Conservation (phyloP, 1,140 invertebrate genomes). For the Temnothorax nylanderi region DNA sequence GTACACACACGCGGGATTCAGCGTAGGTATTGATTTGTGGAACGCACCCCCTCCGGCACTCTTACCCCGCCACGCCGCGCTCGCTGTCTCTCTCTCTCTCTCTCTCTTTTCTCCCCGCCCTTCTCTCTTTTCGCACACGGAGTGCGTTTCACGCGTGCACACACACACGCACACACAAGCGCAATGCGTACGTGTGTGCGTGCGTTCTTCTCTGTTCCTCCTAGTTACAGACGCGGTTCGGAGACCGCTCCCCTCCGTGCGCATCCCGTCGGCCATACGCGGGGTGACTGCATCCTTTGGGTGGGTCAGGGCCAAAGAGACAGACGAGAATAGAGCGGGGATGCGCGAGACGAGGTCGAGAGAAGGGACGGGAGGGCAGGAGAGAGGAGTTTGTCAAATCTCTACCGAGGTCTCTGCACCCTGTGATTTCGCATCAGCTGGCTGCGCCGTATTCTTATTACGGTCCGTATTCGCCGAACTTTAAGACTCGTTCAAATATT, state of each 20-base stretch:
- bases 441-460: slow-evolving; percentile 55
- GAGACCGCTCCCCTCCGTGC: slow-evolving; percentile 63
- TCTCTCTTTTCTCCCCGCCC: slow-evolving; percentile 25
- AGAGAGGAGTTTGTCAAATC: slow-evolving; percentile 79
- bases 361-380: slow-evolving; percentile 33
- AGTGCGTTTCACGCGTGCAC: slow-evolving; percentile 44
- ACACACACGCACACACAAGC: neutral
- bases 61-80: slow-evolving; percentile 52
- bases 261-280: slow-evolving; percentile 59
- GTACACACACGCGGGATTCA: slow-evolving; percentile 66
- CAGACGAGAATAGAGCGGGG: slow-evolving; percentile 64
- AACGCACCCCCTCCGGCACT: slow-evolving; percentile 73
- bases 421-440: slow-evolving; percentile 47
- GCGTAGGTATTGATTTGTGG: slow-evolving; percentile 84
- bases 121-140: slow-evolving; percentile 3
- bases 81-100: slow-evolving; percentile 53
- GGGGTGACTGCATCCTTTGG: slow-evolving; percentile 82
- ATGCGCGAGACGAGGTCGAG: slow-evolving; percentile 64
- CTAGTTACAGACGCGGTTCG: slow-evolving; percentile 60
- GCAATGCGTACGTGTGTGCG: neutral
- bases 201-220: slow-evolving; percentile 53
- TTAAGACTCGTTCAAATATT: neutral
- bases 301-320: slow-evolving; percentile 83
- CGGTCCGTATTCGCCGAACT: neutral
- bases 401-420: slow-evolving; percentile 75